Conservation (phyloP, 2,113 vertebrate genomes). For the Peromyscus polionotus region DNA sequence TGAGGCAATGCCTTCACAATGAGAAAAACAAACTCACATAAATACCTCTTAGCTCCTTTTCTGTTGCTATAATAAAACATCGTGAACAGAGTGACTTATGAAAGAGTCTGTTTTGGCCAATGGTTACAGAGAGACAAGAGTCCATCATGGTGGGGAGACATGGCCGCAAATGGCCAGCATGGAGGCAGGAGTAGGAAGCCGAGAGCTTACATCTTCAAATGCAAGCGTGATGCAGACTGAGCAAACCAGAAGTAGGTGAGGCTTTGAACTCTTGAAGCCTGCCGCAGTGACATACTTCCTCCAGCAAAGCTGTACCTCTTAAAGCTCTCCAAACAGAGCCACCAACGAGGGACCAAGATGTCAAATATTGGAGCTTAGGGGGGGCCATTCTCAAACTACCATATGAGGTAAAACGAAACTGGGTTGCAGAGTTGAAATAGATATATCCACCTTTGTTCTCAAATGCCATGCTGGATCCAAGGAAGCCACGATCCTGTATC, state of each 20-base stretch:
- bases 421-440: constrained; percentile 17
- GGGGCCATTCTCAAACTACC: background rate
- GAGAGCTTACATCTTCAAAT: background rate
- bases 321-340: background rate
- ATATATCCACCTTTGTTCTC: constrained; percentile 9
- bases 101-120: background rate
- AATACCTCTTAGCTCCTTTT: background rate
- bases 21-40: background rate
- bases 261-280: background rate
- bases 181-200: background rate
- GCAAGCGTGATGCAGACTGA: no score
- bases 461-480: background rate
- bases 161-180: background rate
- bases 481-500: background rate
- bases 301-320: background rate
- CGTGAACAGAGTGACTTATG: background rate
- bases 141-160: background rate
- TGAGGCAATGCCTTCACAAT: background rate
- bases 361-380: background rate
- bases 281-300: background rate
- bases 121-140: background rate
- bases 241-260: no score
- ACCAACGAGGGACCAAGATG: background rate
- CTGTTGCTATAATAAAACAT: background rate
- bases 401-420: background rate